Conservation (phyloP, 1,140 invertebrate genomes). For the Ericerus pela region DNA sequence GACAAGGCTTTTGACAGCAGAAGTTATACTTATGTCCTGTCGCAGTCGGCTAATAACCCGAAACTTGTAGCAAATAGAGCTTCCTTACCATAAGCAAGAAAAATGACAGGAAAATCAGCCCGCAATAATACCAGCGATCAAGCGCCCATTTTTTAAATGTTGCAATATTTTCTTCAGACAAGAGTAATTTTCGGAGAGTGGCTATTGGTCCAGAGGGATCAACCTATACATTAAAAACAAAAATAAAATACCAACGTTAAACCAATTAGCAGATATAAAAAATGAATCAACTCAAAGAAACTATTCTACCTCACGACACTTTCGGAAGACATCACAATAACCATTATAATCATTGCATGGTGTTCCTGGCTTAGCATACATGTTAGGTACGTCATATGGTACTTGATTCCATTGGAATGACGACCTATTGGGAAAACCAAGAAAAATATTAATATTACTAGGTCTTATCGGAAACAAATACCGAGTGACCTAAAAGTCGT, state of each 20-base stretch:
- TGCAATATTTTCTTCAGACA: constrained; percentile 77
- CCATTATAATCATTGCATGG: constrained; percentile 98
- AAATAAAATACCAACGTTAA: constrained; percentile 9
- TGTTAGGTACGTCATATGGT: constrained; percentile 78
- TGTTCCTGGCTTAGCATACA: constrained; percentile 84
- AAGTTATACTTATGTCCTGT: too few relatives aligned
- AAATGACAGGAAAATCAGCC: constrained; percentile 54
- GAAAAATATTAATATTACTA: neutral
- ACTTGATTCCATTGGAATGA: constrained; percentile 79
- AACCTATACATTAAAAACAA: constrained; percentile 37
- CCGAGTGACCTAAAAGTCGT: too few relatives aligned
- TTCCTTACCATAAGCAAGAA: constrained; percentile 61
- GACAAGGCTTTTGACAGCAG: too few relatives aligned
- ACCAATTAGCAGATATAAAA: constrained; percentile 5
- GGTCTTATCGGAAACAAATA: too few relatives aligned
- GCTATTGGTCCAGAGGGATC: constrained; percentile 89
- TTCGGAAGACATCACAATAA: constrained; percentile 98
- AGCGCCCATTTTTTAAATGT: constrained; percentile 68
- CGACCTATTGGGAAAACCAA: constrained; percentile 43
- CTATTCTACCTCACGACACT: constrained; percentile 68
- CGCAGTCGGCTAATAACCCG: too few relatives aligned
- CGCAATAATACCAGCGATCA: constrained; percentile 70
- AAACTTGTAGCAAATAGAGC: too few relatives aligned
- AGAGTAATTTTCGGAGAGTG: constrained; percentile 66
- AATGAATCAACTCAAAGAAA: neutral